Evolutionary conservation across 2,797 vertebrate species (phyloP).

Genomic region (Leuciscus waleckii): DNA sequence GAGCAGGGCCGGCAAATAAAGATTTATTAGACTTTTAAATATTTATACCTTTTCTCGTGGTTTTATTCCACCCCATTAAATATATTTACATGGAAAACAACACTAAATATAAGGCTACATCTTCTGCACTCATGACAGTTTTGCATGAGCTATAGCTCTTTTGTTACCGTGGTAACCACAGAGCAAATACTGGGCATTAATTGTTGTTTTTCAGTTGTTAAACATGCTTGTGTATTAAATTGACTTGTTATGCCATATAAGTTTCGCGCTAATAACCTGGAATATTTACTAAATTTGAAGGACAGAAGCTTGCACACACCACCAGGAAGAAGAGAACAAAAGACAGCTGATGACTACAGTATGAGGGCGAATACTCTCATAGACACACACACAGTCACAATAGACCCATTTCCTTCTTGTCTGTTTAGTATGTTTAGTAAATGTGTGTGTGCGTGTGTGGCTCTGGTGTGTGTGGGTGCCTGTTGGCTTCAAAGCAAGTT

Average conservation of each 20-base stretch:
- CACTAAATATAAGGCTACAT: not conserved
- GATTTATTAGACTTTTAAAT: conserved; percentile 70
- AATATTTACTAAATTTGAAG: not conserved
- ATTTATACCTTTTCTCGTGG: conserved; percentile 53
- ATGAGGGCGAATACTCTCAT: not conserved
- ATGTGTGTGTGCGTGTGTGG: conserved; percentile 20
- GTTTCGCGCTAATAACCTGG: not conserved
- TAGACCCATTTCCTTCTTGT: not conserved
- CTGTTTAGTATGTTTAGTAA: conserved; percentile 6
- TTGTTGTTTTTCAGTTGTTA: not conserved
- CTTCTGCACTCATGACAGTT: not conserved
- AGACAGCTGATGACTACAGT: not conserved
- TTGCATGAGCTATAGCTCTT: conserved; percentile 3
- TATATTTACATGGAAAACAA: conserved; percentile 58
- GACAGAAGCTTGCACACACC: not conserved
- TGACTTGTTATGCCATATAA: not conserved
- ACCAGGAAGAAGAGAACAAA: not conserved
- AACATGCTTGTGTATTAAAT: not conserved
- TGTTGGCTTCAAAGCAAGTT: conserved; percentile 54
- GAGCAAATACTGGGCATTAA: not conserved
- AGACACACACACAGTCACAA: not conserved
- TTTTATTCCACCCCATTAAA: conserved; percentile 46
- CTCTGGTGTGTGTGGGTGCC: conserved; percentile 31
- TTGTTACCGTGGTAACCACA: not conserved
- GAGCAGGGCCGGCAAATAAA: conserved; percentile 66